Conservation (phyloP, 2,113 vertebrate species). For the Eubucco bourcierii region DNA sequence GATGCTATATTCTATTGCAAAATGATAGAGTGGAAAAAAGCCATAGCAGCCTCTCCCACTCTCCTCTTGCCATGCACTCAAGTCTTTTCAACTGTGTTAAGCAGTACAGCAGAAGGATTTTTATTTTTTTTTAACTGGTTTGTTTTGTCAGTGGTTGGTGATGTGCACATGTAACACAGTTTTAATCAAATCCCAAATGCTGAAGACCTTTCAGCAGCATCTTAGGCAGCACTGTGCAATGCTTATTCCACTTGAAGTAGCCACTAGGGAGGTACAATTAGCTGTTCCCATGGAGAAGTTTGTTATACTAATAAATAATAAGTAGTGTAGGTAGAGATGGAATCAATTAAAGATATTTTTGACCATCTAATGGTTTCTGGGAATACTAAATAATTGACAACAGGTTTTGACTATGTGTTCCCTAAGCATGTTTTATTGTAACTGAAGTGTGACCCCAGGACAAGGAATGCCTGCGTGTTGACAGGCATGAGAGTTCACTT, state of each 20-base stretch:
- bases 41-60: not conserved
- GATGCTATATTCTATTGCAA: conserved; percentile 39
- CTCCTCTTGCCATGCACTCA: conserved; percentile 13
- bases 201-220: conserved; percentile 79
- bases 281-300: conserved; percentile 92
- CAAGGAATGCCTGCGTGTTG: not conserved
- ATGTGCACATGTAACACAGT: conserved; percentile 77
- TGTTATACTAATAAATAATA: conserved; percentile 93
- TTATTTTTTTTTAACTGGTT: conserved; percentile 68
- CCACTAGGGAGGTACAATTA: conserved; percentile 91
- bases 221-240: conserved; percentile 79
- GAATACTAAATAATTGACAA: conserved; percentile 82
- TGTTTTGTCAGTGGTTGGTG: conserved; percentile 76
- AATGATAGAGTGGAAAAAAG: not conserved
- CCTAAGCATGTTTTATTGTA: conserved; percentile 61
- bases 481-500: conserved; percentile 23
- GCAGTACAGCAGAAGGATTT: conserved; percentile 62
- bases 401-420: conserved; percentile 69
- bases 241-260: conserved; percentile 88
- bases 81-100: conserved; percentile 64
- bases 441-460: conserved; percentile 56
- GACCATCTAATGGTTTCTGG: conserved; percentile 86
- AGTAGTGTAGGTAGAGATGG: conserved; percentile 87
- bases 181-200: conserved; percentile 84
- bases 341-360: conserved; percentile 95